A percentile compares a stretch with the other conserved stretches of the same genome.
Evolutionary conservation across 2,888 invertebrate species (phyloP).

Genomic region (Agriotes lineatus): DNA sequence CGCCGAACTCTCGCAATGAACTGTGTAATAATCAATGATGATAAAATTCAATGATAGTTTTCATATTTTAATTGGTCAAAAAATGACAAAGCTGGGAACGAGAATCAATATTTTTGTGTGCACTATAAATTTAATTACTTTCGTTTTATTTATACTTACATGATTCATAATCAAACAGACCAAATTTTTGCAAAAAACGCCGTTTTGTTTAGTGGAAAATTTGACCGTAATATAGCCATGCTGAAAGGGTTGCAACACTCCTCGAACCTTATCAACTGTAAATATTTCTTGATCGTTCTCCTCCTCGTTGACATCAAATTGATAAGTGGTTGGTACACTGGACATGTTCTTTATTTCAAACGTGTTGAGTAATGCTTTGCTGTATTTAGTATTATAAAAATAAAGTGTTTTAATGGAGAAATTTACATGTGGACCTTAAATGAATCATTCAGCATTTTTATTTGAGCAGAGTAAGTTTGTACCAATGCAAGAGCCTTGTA

Average conservation of each 20-base stretch:
- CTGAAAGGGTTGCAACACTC: constrained; percentile 56
- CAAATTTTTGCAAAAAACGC: constrained; percentile 58
- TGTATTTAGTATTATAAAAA: constrained; percentile 35
- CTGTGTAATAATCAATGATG: no score
- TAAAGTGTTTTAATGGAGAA: constrained; percentile 43
- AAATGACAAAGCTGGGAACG: no score
- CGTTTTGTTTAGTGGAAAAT: constrained; percentile 56
- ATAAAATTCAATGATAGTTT: no score
- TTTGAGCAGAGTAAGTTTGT: constrained; percentile 12
- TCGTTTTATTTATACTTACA: constrained; percentile 60
- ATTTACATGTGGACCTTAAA: constrained; percentile 44
- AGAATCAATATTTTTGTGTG: no score
- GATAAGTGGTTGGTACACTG: constrained; percentile 56
- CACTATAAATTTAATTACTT: no score
- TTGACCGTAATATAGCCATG: constrained; percentile 57
- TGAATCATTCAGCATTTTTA: background rate
- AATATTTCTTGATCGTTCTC: constrained; percentile 55
- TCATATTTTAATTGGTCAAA: no score
- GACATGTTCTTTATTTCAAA: constrained; percentile 63
- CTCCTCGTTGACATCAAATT: constrained; percentile 59
- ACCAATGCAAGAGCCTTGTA: constrained; percentile 60
- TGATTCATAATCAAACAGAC: constrained; percentile 61
- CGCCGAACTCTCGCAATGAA: background rate
- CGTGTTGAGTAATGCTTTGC: constrained; percentile 49
- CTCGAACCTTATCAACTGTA: constrained; percentile 57